Conservation (phyloP, 1,140 invertebrate genomes). For the Drosophila lacertosa region DNA sequence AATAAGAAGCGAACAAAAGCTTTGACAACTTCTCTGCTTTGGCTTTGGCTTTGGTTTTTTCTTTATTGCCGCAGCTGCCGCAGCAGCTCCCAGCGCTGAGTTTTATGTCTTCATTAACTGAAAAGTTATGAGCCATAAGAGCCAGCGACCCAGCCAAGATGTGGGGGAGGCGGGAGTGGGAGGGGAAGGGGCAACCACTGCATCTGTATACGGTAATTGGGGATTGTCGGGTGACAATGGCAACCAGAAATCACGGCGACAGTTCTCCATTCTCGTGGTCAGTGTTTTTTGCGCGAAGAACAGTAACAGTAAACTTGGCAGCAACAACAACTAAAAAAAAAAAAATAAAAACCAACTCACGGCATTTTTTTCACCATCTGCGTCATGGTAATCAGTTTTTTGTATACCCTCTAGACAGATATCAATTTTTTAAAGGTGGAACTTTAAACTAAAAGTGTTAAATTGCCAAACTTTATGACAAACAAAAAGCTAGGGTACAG, state of each 20-base stretch:
- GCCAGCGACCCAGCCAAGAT: constrained; percentile 21
- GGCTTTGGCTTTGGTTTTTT: constrained; percentile 21
- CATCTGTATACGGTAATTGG: constrained; percentile 64
- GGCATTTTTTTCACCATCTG: constrained; percentile 69
- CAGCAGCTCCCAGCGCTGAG: constrained; percentile 63
- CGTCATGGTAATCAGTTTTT: constrained; percentile 76
- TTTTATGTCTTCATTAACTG: constrained; percentile 83
- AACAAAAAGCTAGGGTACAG: no score
- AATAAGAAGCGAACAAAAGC: constrained; percentile 37
- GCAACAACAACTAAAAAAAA: constrained; percentile 34
- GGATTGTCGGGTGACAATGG: constrained; percentile 47
- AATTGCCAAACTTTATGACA: no score
- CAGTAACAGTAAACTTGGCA: constrained; percentile 47
- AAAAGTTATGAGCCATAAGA: constrained; percentile 79
- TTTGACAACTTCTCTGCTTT: constrained; percentile 34
- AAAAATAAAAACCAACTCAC: no score
- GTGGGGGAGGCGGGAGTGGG: constrained; percentile 7
- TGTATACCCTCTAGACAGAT: constrained; percentile 12
- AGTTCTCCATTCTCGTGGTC: constrained; percentile 20
- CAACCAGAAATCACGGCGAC: constrained; percentile 38
- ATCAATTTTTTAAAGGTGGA: no score
- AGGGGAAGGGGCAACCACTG: constrained; percentile 48
- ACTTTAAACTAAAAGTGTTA: no score
- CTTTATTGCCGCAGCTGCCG: constrained; percentile 67
- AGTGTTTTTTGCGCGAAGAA: constrained; percentile 6